Percentiles rank a stretch among this genome's conserved stretches.
Evolutionary conservation across 2,888 invertebrate genomes (phyloP).

Genomic region (Didymodactylos carnosus): DNA sequence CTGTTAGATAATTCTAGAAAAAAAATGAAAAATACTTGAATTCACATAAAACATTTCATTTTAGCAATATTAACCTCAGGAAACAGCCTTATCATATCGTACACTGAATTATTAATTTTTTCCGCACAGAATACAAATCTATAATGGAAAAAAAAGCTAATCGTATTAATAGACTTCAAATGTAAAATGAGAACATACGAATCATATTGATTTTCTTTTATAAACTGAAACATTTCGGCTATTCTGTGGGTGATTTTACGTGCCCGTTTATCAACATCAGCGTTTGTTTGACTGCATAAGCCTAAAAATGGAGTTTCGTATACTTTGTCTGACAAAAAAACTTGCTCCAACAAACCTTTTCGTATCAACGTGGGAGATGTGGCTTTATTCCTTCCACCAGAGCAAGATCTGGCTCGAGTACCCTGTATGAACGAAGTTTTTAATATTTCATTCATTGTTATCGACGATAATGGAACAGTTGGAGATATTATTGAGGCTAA

Average conservation of each 20-base stretch:
- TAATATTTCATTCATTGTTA: too few relatives aligned
- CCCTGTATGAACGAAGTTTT: too few relatives aligned
- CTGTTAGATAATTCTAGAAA: background rate
- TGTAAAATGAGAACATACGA: background rate
- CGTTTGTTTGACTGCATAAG: background rate
- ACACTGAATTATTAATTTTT: background rate
- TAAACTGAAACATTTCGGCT: background rate
- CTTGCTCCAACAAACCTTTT: background rate
- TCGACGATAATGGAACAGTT: background rate
- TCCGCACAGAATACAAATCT: background rate
- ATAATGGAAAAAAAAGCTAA: background rate
- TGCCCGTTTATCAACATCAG: background rate
- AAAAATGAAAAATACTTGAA: background rate
- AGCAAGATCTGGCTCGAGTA: background rate
- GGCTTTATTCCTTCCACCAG: background rate
- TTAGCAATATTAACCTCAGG: too few relatives aligned
- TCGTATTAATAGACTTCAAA: background rate
- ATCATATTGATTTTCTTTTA: background rate
- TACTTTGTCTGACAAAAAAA: background rate
- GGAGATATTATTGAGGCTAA: background rate
- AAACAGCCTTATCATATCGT: background rate
- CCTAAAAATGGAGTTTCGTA: background rate
- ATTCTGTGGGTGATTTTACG: background rate
- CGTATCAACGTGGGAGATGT: background rate
- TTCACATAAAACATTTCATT: background rate